Evolutionary conservation across 2,797 vertebrate genomes (phyloP).

Genomic region (Poliocrania exsul): DNA sequence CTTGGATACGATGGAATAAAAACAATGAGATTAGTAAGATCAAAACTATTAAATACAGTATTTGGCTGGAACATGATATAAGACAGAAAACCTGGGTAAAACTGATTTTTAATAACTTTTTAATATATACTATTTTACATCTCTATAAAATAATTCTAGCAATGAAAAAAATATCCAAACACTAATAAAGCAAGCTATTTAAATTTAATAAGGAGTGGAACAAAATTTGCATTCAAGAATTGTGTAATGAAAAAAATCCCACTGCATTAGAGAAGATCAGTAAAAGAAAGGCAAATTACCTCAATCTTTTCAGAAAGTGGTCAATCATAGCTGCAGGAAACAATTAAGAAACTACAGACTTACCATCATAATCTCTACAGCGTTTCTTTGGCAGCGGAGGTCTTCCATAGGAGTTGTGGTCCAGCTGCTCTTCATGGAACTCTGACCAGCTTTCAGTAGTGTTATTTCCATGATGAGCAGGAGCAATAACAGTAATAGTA

Average conservation of each 20-base stretch:
- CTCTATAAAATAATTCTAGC: background rate
- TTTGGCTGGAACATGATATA: background rate
- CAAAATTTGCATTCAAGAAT: background rate
- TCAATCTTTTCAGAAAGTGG: background rate
- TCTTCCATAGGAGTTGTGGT: conserved; percentile 87
- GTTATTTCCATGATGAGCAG: conserved; percentile 93
- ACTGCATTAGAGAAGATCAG: background rate
- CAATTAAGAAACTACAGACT: background rate
- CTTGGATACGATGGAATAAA: background rate
- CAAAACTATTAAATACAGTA: background rate
- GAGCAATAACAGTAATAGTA: conserved; percentile 95
- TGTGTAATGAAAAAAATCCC: background rate
- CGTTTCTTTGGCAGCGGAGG: conserved; percentile 90
- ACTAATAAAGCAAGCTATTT: background rate
- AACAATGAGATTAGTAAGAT: background rate
- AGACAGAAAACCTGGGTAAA: background rate
- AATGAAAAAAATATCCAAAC: background rate
- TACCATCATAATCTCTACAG: conserved; percentile 97
- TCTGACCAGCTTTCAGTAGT: conserved; percentile 95
- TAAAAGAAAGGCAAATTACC: background rate
- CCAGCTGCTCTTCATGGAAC: conserved; percentile 89
- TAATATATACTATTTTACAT: background rate
- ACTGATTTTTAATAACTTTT: rapidly evolving
- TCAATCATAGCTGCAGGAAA: background rate
- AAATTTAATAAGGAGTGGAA: background rate